Base-by-base conservation (phyloP, 2,113 vertebrate species). In the Cryptomyrus ogoouensis region DNA sequence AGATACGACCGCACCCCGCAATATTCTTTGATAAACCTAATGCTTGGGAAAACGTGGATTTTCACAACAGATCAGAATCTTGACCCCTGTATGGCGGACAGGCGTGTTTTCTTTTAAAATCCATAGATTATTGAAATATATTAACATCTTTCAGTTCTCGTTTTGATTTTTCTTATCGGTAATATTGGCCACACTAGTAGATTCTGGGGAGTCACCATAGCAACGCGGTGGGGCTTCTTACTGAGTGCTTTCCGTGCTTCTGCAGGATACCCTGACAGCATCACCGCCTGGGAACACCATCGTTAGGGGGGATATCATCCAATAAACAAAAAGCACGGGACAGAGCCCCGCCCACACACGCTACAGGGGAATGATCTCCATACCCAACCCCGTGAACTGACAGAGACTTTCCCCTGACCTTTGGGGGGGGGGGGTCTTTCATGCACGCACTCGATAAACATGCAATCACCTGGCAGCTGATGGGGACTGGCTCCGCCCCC, bases 21-120 rank as follows among this genome's bases (percentile, higher is more conserved):
- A 50, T 86, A 50, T n/a, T 50, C 44, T 50, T 86, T 49, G 83
- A 86, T 86, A 15, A 86, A 27, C 27, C 83, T 86, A 86, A 86
- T 86, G 1, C 83, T 86, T 50, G 83, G 3, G 15, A 85, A 85
- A 85, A 49, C 10, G 46, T 10, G 8, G 44, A 42, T 5, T 47
- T n/a, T 47, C n/a, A n/a, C 27, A 84, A n/a, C 24, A 49, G 24
- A 85, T 47, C 83, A 46, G 39, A 8, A 49, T 85, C 44, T 24
- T 9, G 1, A 12, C 21, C 42, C 19, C 21, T 12, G 44, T 42
- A 0, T 84, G 24, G 35, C 9, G 5, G 47, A 50, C 1, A 47
- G 3, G 24, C 49, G 10, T 85, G 47, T 86, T 86, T 27, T 85
- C 83, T n/a, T 46, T 86, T 27, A 46, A 49, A 86, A 50, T 49